Evolutionary conservation across 2,113 vertebrate genomes (phyloP), one percentile per base, ranked within the genome.

Genomic region (Dermatemys mawii): DNA sequence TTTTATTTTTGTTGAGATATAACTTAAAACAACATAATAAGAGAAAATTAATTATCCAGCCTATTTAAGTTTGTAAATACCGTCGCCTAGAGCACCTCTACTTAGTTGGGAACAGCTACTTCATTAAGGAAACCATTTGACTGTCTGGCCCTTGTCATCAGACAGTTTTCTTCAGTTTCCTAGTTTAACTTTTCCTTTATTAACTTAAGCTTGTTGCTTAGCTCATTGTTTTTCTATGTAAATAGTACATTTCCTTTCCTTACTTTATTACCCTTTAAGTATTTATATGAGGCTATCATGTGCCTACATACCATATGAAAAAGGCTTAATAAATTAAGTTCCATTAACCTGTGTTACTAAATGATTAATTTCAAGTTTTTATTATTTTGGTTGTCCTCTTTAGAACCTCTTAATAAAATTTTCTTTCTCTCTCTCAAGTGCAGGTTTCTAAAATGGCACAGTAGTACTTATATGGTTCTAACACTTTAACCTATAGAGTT

Each of bases 101-200:
- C 29, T 93, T 89, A 53, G 88, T 96, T 90, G 93, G 49, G 63
- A 89, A 60, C 83, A 97, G 89, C 49, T 96, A 63, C 55, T 57
- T 97, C 90, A 91, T 97, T 95, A 93, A 85, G 49, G 46, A 95
- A 96, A 78, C 22, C 73, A 22, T 83, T 67, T 54, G 83, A 88
- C 80, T 86, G 70, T 49, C 89, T 78, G 27, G 54, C 53, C 50
- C 63, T 79, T 94, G 70, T 73, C 76, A 89, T 84, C 81, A 94
- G 86, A 94, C 86, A 41, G 10, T 92, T 96, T 92, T 78, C 81
- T 35, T 27, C 96, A 82, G 96, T 96, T 95, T 96, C 94, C 92
- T 90, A 78, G 24, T 89, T 96, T 49, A 76, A 8, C 81, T 88
- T 95, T 94, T 89, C 38, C 5, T 90, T 91, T 95, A 87, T 87